Base-by-base conservation (phyloP, 1,140 invertebrate genomes). In the Mya arenaria region DNA sequence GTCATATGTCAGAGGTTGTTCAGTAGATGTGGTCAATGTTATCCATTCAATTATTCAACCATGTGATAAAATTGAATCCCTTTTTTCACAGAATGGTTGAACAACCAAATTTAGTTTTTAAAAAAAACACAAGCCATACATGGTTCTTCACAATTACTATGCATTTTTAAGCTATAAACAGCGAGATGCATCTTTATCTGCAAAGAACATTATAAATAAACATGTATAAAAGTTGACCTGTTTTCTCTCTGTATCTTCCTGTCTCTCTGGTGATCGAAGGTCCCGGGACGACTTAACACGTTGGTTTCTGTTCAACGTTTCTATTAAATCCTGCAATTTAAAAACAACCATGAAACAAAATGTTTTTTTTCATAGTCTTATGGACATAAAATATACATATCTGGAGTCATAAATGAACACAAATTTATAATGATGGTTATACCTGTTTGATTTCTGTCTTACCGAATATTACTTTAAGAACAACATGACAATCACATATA, bases 231-330 rank as follows among this genome's bases (percentile, higher is more conserved):
- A n/a, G n/a, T n/a, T n/a, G n/a, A n/a, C n/a, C n/a, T 48, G 10
- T 48, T 48, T 48, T 23, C 4, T 28, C n/a, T 19, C 28, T 15
- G 44, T 36, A 1, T 34, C 23, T 34, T 30, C 58, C 48, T 36
- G 69, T 17, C 30, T 28, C 39, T 28, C 69, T 34, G 30, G 19
- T 8, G 23, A 28, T 1, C 17, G 69, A 17, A 23, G 13, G 34
- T 58, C 52, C 8, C 58, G 25, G 30, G 52, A 32, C 36, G 58
- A 17, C 19, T 28, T 37, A 4, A 37, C 41, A 1, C 36, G 44
- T 39, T 55, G 56, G 28, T 72, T 72, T 8, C 69, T 30, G n/a
- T 72, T 72, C 39, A 72, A 34, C 23, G 32, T 72, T 23, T 72
- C 69, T 25, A 72, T 72, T 13, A 72, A 36, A 32, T 58, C 32